Base-by-base conservation (phyloP, 2,113 vertebrate genomes). In the Eptatretus burgeri region DNA sequence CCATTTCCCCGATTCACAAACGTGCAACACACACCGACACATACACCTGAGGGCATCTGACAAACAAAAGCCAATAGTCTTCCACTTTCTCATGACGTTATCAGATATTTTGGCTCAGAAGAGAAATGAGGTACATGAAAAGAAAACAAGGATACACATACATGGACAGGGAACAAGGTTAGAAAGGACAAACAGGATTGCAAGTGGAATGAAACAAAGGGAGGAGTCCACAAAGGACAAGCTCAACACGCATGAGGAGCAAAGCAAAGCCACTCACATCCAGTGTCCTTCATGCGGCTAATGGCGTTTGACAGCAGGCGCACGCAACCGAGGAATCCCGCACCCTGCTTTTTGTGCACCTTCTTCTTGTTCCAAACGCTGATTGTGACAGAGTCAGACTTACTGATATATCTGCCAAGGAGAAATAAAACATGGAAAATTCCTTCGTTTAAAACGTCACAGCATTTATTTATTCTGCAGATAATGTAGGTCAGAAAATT, bases 361-460 rank as follows among this genome's bases (percentile, higher is more conserved):
- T 96, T 96, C 79, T 96, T 96, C 74, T 94, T 86, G 73, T 96
- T 96, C 91, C 91, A 96, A 56, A 96, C 84, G 1, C 91, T 96
- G 76, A 96, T 96, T 0, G 91, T 96, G 77, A 96, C 87, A 16
- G 91, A 96, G 71, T 96, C 91, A 0, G 87, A 88, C 69, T 93
- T 95, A 63, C 91, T 88, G 56, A 96, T 93, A 64, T 96, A 96
- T 68, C 91, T 96, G 75, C 66, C 27, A 7, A 41, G 27, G 27
- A 41, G 27, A 41, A 7, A 41, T 41, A 41, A 41, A 41, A 41
- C 27, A 41, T 41, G 27, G 27, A 5, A 41, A 41, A 41, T 41
- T 41, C 27, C 27, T 41, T 41, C 7, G 27, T 41, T 41, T 41
- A 41, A 41, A 41, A 41, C 27, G 7, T 41, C 27, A n/a, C n/a